phyloP scores from a whole-genome alignment of 2,113 vertebrate species.

The Quiscalus mexicanus region DNA sequence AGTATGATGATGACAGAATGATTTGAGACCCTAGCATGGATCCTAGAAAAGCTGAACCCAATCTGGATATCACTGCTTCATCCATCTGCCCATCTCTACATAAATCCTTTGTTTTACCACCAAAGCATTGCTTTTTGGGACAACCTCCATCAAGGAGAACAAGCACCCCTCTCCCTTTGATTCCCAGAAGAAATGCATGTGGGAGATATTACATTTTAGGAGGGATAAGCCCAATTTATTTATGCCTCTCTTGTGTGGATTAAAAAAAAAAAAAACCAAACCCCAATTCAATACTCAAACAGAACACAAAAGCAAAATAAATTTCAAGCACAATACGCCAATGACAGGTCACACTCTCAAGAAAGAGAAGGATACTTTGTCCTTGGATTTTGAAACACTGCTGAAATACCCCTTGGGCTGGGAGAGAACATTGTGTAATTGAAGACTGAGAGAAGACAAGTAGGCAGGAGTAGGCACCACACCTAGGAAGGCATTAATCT shows the following conservation, averaged over 20 bases:
- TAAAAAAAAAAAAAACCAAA: background rate
- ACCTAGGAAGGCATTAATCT: background rate
- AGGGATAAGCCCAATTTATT: background rate
- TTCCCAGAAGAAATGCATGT: background rate
- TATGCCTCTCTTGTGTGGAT: background rate
- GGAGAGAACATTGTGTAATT: background rate
- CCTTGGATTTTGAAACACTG: conserved; percentile 6
- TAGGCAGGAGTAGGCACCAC: background rate
- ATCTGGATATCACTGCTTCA: background rate
- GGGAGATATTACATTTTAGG: background rate
- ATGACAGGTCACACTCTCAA: conserved; percentile 36
- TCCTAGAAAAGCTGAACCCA: background rate
- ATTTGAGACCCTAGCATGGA: background rate
- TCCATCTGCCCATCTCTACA: background rate
- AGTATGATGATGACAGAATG: conserved; percentile 7
- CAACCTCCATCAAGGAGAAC: background rate
- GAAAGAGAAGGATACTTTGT: conserved; percentile 4
- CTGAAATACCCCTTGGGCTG: background rate
- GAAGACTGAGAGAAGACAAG: background rate
- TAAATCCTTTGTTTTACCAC: background rate
- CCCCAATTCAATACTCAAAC: background rate
- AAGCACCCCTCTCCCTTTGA: background rate
- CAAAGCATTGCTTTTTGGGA: background rate
- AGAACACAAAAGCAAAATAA: conserved; percentile 43
- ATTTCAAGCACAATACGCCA: background rate